Evolutionary conservation across 2,113 vertebrate species (phyloP), one percentile per base, ranked within the genome.

Genomic region (Petrocephalus microphthalmus): DNA sequence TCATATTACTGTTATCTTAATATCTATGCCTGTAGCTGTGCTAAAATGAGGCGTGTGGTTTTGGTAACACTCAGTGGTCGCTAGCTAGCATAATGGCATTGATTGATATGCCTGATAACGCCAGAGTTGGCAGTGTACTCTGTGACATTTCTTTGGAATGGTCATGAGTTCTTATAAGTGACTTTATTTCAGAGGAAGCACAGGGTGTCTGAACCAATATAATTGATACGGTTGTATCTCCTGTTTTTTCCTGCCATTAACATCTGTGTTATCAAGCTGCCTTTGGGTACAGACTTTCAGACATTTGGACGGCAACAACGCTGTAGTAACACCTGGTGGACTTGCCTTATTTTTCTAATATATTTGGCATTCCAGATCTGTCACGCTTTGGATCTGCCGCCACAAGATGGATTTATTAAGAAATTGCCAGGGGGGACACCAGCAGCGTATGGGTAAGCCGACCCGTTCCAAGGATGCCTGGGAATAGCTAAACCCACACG

Each of bases 401-500:
- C n/a, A 56, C 49, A 54, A 71, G 25, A 81, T 37, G 11, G 45
- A 51, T 74, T 47, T 52, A 78, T 87, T 87, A 87, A 51, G 64
- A 49, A 49, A 74, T 33, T 52, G 64, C 86, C 86, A 52, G 86
- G 86, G 33, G 85, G 64, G 60, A 8, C 6, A 15, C 3, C 29
- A n/a, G 37, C 42, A 29, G 57, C 11, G 47, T 29, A 10, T 29
- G 37, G 49, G 64, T 20, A 20, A 54, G 51, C 54, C 87, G 13
- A 25, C 19, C 51, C 7, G 10, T 54, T 86, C 53, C 47, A 37
- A 42, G 60, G 57, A 42, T 42, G 29, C 51, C 67, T 86, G 52
- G 71, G 82, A 87, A 89, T 33, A 87, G 89, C 60, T 20, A 10
- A 22, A n/a, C 33, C 84, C 78, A 47, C n/a, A 74, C 25, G 67